These are phyloP conservation scores for Yponomeuta sedellus DNA, from an alignment of 2,888 invertebrate genomes.

Conservation along the genomic window DNA sequence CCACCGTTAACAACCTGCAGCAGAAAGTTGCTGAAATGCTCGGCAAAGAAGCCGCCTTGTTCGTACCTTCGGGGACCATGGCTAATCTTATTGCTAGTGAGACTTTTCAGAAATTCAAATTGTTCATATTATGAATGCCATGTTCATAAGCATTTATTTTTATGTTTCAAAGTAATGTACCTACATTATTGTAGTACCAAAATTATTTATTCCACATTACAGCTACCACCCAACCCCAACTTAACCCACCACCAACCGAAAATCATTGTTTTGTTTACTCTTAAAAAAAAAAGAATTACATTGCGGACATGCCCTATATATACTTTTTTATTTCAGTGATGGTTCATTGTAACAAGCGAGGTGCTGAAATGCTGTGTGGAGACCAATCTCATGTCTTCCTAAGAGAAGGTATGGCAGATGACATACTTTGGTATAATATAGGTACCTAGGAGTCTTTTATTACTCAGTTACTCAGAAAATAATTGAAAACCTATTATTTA, in stretches of 20 bases:
- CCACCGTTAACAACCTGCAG: constrained; percentile 84
- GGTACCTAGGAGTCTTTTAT: not conserved
- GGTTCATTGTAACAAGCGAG: constrained; percentile 86
- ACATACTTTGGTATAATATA: too few relatives aligned
- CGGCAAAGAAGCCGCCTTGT: constrained; percentile 87
- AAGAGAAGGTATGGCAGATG: constrained; percentile 13
- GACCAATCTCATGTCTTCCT: constrained; percentile 84
- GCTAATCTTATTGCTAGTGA: constrained; percentile 88
- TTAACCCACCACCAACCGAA: too few relatives aligned
- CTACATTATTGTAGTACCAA: too few relatives aligned
- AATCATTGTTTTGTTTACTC: too few relatives aligned
- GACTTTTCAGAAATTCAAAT: too few relatives aligned
- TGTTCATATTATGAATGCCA: too few relatives aligned
- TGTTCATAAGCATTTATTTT: too few relatives aligned
- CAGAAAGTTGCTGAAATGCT: constrained; percentile 80
- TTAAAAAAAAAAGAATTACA: too few relatives aligned
- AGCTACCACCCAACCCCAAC: too few relatives aligned
- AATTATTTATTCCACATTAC: too few relatives aligned
- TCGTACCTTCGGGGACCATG: constrained; percentile 91
- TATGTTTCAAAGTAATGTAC: too few relatives aligned
- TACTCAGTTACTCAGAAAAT: not conserved
- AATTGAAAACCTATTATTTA: too few relatives aligned
- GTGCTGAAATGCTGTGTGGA: constrained; percentile 87
- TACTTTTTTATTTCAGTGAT: constrained; percentile 74
- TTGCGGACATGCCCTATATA: not conserved